phyloP scores from a whole-genome alignment of 2,113 vertebrate species.

The Trachemys scripta region DNA sequence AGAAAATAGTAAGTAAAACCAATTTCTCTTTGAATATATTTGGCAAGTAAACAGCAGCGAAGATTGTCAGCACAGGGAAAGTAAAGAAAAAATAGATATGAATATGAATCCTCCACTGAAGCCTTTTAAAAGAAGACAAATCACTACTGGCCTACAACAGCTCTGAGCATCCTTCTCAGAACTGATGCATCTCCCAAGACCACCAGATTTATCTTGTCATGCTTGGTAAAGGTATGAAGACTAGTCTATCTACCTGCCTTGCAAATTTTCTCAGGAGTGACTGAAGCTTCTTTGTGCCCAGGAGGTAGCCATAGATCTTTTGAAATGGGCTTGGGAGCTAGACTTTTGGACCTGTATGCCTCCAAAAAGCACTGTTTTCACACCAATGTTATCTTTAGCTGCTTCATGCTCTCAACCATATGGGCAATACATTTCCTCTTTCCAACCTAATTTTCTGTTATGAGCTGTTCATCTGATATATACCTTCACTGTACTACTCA shows the following conservation, averaged over 20 bases:
- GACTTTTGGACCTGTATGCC: background rate
- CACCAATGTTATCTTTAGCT: background rate
- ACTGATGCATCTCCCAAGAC: background rate
- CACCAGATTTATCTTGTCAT: background rate
- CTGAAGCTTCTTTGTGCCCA: background rate
- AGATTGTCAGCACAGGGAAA: background rate
- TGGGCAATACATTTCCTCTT: background rate
- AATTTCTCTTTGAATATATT: background rate
- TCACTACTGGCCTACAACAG: background rate
- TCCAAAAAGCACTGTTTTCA: fast-evolving
- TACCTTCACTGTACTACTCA: background rate
- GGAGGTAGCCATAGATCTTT: background rate
- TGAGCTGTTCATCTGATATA: background rate
- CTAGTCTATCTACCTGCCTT: background rate
- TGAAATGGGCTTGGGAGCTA: background rate
- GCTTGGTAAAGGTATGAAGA: background rate
- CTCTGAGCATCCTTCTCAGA: background rate
- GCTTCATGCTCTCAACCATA: background rate
- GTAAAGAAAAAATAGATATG: background rate
- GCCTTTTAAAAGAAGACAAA: background rate
- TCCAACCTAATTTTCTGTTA: background rate
- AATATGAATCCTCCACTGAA: background rate
- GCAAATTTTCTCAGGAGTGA: background rate
- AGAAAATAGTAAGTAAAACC: background rate
- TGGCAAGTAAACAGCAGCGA: background rate